These are phyloP conservation scores for Anas bahamensis DNA, from an alignment of 2,797 vertebrate species.

Conservation along the genomic window DNA sequence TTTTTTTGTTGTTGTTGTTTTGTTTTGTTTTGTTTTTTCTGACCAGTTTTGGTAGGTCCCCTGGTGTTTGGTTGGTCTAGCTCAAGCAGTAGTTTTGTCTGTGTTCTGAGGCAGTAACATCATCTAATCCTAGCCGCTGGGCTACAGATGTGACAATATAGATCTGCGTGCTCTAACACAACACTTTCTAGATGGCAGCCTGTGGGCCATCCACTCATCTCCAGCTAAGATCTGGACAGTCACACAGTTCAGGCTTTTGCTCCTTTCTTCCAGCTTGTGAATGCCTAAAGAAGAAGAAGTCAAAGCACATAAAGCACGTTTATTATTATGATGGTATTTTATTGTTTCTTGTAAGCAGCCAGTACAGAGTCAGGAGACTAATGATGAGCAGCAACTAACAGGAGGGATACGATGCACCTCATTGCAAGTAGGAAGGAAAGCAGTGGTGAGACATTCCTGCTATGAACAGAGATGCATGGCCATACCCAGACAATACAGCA, in stretches of 20 bases:
- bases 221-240: background rate
- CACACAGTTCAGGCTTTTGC: background rate
- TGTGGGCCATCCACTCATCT: background rate
- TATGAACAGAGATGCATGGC: background rate
- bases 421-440: background rate
- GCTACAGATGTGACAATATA: background rate
- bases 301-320: background rate
- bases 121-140: background rate
- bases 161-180: background rate
- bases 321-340: background rate
- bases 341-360: background rate
- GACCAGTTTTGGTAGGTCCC: background rate
- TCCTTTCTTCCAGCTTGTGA: background rate
- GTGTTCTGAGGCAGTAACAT: background rate
- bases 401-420: background rate
- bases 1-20: background rate
- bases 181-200: background rate
- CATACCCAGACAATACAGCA: background rate
- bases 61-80: background rate
- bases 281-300: background rate
- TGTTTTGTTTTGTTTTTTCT: background rate
- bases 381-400: background rate
- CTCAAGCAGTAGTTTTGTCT: background rate
- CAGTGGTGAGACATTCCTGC: background rate
- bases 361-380: accelerated